A percentile compares a stretch with the other conserved stretches of the same genome.
Evolutionary conservation across 2,888 invertebrate genomes (phyloP).

Genomic region (Seira ritae): DNA sequence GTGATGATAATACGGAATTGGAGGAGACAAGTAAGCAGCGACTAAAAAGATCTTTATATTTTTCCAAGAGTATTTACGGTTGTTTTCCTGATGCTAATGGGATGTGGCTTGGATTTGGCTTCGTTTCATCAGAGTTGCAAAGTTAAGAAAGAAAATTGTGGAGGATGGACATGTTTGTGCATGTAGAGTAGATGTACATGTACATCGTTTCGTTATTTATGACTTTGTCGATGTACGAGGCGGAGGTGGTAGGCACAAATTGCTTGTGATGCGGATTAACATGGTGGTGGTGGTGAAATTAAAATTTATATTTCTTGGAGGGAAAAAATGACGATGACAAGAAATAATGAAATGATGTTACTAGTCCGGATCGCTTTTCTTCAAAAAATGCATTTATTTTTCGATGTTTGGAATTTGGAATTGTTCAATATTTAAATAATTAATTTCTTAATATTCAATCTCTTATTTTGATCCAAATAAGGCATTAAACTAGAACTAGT

Average conservation of each 20-base stretch:
- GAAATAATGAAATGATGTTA: background rate
- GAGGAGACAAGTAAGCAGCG: constrained; percentile 31
- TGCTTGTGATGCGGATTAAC: too few relatives aligned
- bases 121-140: too few relatives aligned
- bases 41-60: background rate
- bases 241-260: background rate
- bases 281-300: background rate
- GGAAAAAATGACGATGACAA: background rate
- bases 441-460: too few relatives aligned
- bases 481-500: too few relatives aligned
- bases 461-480: too few relatives aligned
- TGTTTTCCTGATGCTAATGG: constrained; percentile 68
- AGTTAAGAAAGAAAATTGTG: too few relatives aligned
- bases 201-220: constrained; percentile 1
- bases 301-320: background rate
- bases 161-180: too few relatives aligned
- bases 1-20: constrained; percentile 26
- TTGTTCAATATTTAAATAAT: too few relatives aligned
- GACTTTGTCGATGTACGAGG: background rate
- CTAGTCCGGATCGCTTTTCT: too few relatives aligned
- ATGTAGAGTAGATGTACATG: too few relatives aligned
- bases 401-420: too few relatives aligned
- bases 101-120: constrained; percentile 48
- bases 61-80: constrained; percentile 20
- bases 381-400: too few relatives aligned